Base-by-base conservation (phyloP, 2,888 invertebrate species). In the Eugnorisma glareosa region DNA sequence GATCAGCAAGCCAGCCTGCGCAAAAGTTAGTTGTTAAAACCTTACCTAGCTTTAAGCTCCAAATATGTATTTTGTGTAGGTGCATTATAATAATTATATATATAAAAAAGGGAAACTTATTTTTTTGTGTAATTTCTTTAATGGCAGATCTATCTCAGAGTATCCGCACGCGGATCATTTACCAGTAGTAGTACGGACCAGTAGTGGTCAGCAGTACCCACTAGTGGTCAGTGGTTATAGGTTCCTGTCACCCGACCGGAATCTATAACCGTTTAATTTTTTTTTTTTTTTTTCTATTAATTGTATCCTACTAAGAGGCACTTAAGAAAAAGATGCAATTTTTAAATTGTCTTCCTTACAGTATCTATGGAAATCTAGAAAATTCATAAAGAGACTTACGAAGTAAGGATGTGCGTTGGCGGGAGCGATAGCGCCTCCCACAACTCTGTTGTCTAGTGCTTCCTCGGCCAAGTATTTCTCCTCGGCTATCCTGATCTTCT, bases 1-100 rank as follows among this genome's bases (percentile, higher is more conserved):
- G 81, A 95, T 94, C n/a, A 94, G 48, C 1, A 95, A 82, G 11
- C 94, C 94, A 54, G 89, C 94, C 94, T 94, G 80, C 48, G 76
- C 70, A 48, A 40, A 63, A 54, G 35, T 7, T 15, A 15, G 45
- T 40, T 40, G 8, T 64, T 28, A 37, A 74, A n/a, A n/a, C n/a
- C 18, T 40, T 10, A 28, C 37, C 40, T 64, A n/a, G 13, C 63
- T 13, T 24, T 13, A 37, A 37, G 31, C 15, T 31, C 57, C 11
- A 61, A 61, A 6, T 63, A n/a, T 63, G 21, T 31, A 63, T 37
- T 37, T 63, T 59, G 1, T 31, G 21, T 21, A 35, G n/a, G n/a
- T n/a, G n/a, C n/a, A n/a, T n/a, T n/a, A n/a, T n/a, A n/a, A n/a
- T n/a, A n/a, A n/a, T n/a, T n/a, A n/a, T n/a, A n/a, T n/a, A n/a